Base-by-base conservation (phyloP, 2,113 vertebrate species). In the Epinephelus lanceolatus region DNA sequence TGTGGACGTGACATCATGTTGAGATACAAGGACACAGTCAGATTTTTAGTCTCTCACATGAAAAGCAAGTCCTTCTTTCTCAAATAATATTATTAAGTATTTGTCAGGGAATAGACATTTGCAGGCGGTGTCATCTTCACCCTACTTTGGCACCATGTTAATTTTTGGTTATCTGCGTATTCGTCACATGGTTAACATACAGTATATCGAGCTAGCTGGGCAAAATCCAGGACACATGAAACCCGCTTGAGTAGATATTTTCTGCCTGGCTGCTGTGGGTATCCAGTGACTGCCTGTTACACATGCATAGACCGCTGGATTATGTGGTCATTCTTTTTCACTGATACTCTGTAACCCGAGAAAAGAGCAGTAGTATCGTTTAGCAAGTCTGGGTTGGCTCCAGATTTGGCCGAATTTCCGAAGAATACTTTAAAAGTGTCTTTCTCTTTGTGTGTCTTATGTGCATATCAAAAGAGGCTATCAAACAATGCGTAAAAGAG, bases 371-470 rank as follows among this genome's bases (percentile, higher is more conserved):
- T 42, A 3, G 7, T 66, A 19, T 73, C 21, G 12, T 6, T 15
- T 17, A 10, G 69, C 25, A 19, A 53, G 30, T 68, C 55, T 19
- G 30, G 30, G 2, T 21, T 25, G 5, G 21, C 52, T 67, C 37
- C 23, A 23, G 30, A 67, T n/a, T 15, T 12, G 7, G 40, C 49
- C 17, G 55, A 23, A n/a, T 53, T 40, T 78, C 1, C 23, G 3
- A 6, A 45, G 51, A 47, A 15, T 18, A 1, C 33, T 49, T 61
- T 0, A 33, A 55, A 62, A 30, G 15, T 6, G 6, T 49, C 15
- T 57, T 30, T 47, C 9, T 75, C 42, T 11, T n/a, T 57, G 25
- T 60, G 30, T 53, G 19, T 51, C 19, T 65, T 63, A n/a, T 85
- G 55, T 70, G 68, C 60, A 67, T 51, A 76, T 30, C 30, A 30